These are phyloP conservation scores for Eristalis arbustorum DNA, from an alignment of 2,888 invertebrate species.

Conservation along the genomic window DNA sequence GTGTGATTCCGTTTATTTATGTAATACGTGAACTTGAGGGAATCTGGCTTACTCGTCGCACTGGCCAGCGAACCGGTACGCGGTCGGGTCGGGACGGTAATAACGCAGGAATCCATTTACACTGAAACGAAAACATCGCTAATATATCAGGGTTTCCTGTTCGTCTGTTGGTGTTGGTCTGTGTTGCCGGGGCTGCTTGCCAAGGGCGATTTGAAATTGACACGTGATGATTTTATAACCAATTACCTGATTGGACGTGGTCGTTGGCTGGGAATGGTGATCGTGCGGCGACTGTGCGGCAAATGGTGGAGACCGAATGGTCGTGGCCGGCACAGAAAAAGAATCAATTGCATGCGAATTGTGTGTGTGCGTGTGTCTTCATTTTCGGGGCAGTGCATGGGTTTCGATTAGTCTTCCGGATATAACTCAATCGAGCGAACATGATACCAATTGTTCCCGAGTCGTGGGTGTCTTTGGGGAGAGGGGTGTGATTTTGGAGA, in stretches of 20 bases:
- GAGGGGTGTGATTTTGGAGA: neutral
- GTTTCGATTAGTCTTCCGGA: neutral
- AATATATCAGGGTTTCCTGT: constrained; percentile 68
- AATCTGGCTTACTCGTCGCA: constrained; percentile 60
- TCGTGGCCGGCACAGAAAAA: neutral
- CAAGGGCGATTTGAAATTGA: constrained; percentile 67
- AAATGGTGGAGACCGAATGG: neutral
- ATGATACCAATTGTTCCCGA: neutral
- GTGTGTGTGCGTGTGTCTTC: neutral
- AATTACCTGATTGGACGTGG: constrained; percentile 70
- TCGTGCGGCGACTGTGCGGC: neutral
- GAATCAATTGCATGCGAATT: neutral
- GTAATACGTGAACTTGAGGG: constrained; percentile 64
- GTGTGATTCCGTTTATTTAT: constrained; percentile 66
- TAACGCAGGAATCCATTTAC: constrained; percentile 66
- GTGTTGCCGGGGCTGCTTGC: constrained; percentile 30
- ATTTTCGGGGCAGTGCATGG: neutral
- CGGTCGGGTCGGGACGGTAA: constrained; percentile 44
- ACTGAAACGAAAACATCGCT: constrained; percentile 67
- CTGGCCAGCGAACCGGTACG: constrained; percentile 23
- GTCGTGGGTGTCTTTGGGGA: neutral
- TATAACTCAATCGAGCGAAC: neutral
- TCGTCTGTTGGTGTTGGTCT: constrained; percentile 39
- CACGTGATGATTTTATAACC: constrained; percentile 72
- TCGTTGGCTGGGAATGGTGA: constrained; percentile 38